phyloP scores from a whole-genome alignment of 2,113 vertebrate genomes.

The Cisticola juncidis region DNA sequence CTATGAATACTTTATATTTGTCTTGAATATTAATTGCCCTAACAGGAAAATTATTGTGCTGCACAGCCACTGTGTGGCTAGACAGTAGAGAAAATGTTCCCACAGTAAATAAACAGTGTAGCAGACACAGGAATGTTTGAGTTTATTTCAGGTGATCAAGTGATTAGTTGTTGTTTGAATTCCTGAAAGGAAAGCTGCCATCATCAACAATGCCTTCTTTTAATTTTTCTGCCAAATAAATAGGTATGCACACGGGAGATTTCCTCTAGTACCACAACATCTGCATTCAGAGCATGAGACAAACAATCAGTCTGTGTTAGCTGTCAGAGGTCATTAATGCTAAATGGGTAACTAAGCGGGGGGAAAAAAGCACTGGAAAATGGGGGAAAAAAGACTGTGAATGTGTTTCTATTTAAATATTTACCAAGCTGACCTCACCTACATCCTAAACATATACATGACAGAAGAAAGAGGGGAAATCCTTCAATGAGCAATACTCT shows the following conservation, averaged over 20 bases:
- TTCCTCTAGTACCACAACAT: neutral
- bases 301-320: neutral
- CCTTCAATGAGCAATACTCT: neutral
- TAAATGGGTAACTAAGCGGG: neutral
- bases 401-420: neutral
- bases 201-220: neutral
- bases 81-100: slow-evolving; percentile 18
- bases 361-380: neutral
- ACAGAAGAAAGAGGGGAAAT: neutral
- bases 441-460: neutral
- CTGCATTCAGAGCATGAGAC: neutral
- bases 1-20: slow-evolving; percentile 13
- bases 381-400: neutral
- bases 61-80: neutral
- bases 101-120: neutral
- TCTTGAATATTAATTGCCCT: neutral
- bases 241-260: neutral
- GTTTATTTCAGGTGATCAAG: slow-evolving; percentile 25
- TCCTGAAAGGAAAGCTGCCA: slow-evolving; percentile 12
- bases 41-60: neutral
- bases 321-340: neutral
- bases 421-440: neutral
- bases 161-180: neutral
- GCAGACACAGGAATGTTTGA: neutral
- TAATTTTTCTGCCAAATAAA: neutral